Evolutionary conservation across 2,113 vertebrate genomes (phyloP).

Genomic region (Oncorhynchus mykiss): DNA sequence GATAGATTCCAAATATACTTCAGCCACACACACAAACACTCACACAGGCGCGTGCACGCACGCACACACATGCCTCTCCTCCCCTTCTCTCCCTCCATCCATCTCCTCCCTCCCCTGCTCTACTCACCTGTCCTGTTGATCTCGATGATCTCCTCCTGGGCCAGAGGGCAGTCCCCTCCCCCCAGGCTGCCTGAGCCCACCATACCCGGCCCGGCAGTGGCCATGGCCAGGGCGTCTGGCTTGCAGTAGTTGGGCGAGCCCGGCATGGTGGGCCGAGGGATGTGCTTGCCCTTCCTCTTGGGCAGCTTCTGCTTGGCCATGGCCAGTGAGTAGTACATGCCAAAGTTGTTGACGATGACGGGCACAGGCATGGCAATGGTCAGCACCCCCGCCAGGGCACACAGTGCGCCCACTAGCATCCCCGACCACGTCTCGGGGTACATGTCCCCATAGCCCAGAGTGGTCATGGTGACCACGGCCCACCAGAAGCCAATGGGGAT

Average conservation of each 20-base stretch:
- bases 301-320: constrained; percentile 99
- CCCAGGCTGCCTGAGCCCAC: constrained; percentile 74
- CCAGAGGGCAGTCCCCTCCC: constrained; percentile 82
- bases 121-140: constrained; percentile 91
- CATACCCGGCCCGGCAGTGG: constrained; percentile 79
- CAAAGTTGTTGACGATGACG: constrained; percentile 99
- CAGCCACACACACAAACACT: neutral
- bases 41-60: neutral
- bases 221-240: constrained; percentile 82
- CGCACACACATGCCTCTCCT: neutral
- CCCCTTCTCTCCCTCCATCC: neutral
- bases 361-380: constrained; percentile 99
- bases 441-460: constrained; percentile 96
- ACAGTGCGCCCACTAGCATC: constrained; percentile 96
- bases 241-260: constrained; percentile 92
- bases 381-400: constrained; percentile 92
- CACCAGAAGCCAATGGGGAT: constrained; percentile 99
- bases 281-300: constrained; percentile 98
- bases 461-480: constrained; percentile 99
- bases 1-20: neutral
- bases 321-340: constrained; percentile 98
- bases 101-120: neutral
- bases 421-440: constrained; percentile 97
- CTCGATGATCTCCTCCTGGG: constrained; percentile 84
- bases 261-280: constrained; percentile 85